Conservation (phyloP, 2,797 vertebrate species). For the Pyrocephalus nanus region DNA sequence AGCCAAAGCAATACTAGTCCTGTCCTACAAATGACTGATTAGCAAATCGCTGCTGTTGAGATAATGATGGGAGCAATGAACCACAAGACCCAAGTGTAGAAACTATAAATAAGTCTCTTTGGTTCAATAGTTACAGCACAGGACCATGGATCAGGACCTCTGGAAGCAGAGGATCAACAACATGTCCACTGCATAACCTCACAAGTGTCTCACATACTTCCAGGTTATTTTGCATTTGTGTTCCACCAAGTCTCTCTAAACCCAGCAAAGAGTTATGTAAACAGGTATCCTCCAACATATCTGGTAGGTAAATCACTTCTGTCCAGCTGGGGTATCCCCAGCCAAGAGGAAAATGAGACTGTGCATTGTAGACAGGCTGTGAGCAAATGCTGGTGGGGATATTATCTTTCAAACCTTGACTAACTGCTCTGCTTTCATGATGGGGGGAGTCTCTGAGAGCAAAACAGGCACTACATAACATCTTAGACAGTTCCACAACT, state of each 20-base stretch:
- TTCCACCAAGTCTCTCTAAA: not conserved
- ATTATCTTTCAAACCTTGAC: not conserved
- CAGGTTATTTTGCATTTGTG: not conserved
- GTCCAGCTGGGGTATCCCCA: not conserved
- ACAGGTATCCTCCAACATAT: not conserved
- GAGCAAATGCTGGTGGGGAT: not conserved
- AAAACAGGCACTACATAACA: not conserved
- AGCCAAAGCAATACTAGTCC: not conserved
- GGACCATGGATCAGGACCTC: not conserved
- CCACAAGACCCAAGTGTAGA: not conserved
- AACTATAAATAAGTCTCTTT: not conserved
- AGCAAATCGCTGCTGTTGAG: not conserved
- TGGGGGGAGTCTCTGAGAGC: not conserved
- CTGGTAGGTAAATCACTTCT: not conserved
- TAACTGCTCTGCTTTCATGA: not conserved
- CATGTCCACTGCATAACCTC: not conserved
- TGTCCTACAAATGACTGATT: not conserved
- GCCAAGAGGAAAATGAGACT: not conserved
- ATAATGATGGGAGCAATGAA: not conserved
- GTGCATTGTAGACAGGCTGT: not conserved
- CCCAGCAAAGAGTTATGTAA: not conserved
- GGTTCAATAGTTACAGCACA: not conserved
- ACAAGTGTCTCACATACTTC: not conserved
- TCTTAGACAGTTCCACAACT: not conserved
- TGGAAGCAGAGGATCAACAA: not conserved